phyloP scores from a whole-genome alignment of 2,888 invertebrate genomes.

The Drosophila quinaria region DNA sequence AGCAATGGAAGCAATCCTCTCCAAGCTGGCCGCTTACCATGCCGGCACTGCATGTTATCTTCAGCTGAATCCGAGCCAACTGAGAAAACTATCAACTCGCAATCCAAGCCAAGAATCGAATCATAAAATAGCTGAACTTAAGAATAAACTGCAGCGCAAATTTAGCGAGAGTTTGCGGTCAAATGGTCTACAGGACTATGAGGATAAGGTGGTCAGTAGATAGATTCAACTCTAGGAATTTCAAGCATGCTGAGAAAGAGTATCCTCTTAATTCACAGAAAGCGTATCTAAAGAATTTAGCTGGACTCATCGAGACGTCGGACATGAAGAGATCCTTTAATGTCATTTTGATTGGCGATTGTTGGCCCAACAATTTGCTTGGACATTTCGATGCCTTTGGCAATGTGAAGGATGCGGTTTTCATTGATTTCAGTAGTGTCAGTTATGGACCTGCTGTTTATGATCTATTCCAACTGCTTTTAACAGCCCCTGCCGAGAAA shows the following conservation, averaged over 20 bases:
- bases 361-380: constrained; percentile 79
- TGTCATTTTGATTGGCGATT: constrained; percentile 73
- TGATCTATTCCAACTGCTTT: constrained; percentile 77
- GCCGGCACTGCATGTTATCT: constrained; percentile 76
- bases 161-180: constrained; percentile 62
- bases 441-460: constrained; percentile 71
- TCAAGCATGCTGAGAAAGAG: background rate
- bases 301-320: background rate
- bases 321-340: constrained; percentile 58
- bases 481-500: constrained; percentile 74
- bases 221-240: background rate
- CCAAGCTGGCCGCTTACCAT: constrained; percentile 80
- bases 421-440: constrained; percentile 71
- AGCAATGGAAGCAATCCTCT: constrained; percentile 66
- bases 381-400: constrained; percentile 67
- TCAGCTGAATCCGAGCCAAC: constrained; percentile 23
- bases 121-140: constrained; percentile 5
- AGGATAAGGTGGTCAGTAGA: constrained; percentile 71
- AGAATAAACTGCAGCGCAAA: constrained; percentile 42
- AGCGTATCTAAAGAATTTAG: constrained; percentile 48
- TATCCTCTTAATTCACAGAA: constrained; percentile 47
- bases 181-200: constrained; percentile 52
- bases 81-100: constrained; percentile 34
- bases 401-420: constrained; percentile 61
- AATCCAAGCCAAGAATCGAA: background rate